phyloP scores from a whole-genome alignment of 1,140 invertebrate genomes.

The Lineus longissimus region DNA sequence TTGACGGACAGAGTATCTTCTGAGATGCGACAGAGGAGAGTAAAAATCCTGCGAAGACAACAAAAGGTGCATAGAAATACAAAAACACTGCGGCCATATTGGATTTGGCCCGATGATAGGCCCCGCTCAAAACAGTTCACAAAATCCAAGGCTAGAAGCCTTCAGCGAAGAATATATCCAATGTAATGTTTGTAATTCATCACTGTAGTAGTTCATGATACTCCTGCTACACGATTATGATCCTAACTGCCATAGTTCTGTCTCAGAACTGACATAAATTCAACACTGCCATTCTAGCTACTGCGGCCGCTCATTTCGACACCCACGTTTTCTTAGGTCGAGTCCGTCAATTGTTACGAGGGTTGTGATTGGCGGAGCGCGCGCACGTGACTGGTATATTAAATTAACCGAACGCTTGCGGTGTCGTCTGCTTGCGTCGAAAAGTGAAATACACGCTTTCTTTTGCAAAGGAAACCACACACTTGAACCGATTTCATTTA shows the following conservation, averaged over 20 bases:
- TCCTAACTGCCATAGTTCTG: constrained; percentile 1
- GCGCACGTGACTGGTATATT: constrained; percentile 35
- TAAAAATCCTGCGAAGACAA: constrained; percentile 19
- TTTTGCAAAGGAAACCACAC: no score
- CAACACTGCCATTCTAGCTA: background rate
- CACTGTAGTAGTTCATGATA: constrained; percentile 7
- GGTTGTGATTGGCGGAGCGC: constrained; percentile 24
- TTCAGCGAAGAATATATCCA: background rate
- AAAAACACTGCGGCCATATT: constrained; percentile 33
- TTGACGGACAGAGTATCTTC: constrained; percentile 33
- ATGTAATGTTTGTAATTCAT: background rate
- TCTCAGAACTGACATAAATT: background rate
- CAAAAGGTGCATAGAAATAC: constrained; percentile 29
- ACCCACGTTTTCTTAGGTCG: constrained; percentile 33
- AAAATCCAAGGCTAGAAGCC: constrained; percentile 9
- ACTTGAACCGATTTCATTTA: no score
- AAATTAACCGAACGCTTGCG: constrained; percentile 8
- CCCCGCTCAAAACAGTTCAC: constrained; percentile 15
- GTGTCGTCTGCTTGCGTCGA: no score
- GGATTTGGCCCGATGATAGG: constrained; percentile 18
- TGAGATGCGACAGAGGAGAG: constrained; percentile 10
- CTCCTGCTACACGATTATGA: constrained; percentile 7
- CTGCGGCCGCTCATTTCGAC: constrained; percentile 12
- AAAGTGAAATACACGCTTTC: no score
- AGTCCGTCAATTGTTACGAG: constrained; percentile 26